Conservation (phyloP, 2,888 invertebrate genomes). For the Palloptera scutellata region DNA sequence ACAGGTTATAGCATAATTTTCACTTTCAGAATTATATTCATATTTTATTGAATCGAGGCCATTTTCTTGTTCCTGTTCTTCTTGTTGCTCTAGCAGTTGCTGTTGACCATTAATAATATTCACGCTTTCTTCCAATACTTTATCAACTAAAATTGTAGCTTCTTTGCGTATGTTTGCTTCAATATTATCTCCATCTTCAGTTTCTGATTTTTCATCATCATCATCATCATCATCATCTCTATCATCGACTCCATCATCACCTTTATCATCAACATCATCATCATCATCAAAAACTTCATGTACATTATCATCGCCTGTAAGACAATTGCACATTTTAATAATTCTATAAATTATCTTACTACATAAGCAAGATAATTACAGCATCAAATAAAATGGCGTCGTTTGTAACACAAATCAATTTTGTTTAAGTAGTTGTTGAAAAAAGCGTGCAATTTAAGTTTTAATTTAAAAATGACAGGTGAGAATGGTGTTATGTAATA, state of each 20-base stretch:
- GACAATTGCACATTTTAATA: slow-evolving; percentile 41
- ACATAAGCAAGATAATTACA: slow-evolving; percentile 31
- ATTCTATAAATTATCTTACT: slow-evolving; percentile 24
- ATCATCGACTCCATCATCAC: slow-evolving; percentile 37
- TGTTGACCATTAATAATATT: slow-evolving; percentile 56
- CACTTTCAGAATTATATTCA: slow-evolving; percentile 62
- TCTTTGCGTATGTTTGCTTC: slow-evolving; percentile 52
- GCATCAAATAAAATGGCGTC: slow-evolving; percentile 4
- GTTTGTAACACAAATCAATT: slow-evolving; percentile 4
- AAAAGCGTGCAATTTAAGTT: slow-evolving; percentile 33
- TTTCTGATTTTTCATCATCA: slow-evolving; percentile 41
- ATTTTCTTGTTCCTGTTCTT: slow-evolving; percentile 39
- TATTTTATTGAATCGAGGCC: slow-evolving; percentile 44
- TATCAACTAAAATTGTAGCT: slow-evolving; percentile 61
- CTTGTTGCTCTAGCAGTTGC: slow-evolving; percentile 39
- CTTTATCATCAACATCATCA: slow-evolving; percentile 47
- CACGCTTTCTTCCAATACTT: slow-evolving; percentile 62
- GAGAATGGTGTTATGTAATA: slow-evolving; percentile 26
- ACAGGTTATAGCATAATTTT: slow-evolving; percentile 63
- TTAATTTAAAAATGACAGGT: slow-evolving; percentile 29
- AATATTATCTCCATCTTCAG: slow-evolving; percentile 30
- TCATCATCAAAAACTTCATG: slow-evolving; percentile 41
- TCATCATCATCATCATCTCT: slow-evolving; percentile 39
- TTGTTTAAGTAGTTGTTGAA: slow-evolving; percentile 7
- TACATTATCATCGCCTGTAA: slow-evolving; percentile 40